These are phyloP conservation scores for Leucophenga maculata DNA, from an alignment of 2,888 invertebrate genomes.

Conservation along the genomic window DNA sequence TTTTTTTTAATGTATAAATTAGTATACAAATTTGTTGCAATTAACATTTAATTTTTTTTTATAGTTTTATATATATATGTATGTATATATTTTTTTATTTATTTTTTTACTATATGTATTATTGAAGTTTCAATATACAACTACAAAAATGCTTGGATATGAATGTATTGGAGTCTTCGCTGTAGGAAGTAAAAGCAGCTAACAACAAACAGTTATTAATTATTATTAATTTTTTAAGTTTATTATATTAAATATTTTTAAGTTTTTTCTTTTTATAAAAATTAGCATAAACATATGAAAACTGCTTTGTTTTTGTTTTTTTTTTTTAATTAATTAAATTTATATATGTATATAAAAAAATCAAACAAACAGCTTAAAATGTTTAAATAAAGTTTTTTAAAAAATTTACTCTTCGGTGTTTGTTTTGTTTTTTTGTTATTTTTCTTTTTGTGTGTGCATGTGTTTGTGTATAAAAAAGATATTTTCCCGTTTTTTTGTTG, in stretches of 20 bases:
- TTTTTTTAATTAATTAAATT: conserved; percentile 20
- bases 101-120: conserved; percentile 31
- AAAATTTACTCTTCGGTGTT: conserved; percentile 23
- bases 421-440: not conserved
- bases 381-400: conserved; percentile 29
- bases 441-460: conserved; percentile 8
- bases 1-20: conserved; percentile 46
- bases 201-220: conserved; percentile 59
- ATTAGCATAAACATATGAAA: conserved; percentile 42
- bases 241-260: conserved; percentile 19
- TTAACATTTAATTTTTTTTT: conserved; percentile 26
- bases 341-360: conserved; percentile 25
- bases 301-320: conserved; percentile 31
- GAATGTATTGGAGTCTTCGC: conserved; percentile 53
- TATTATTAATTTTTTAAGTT: conserved; percentile 1
- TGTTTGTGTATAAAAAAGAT: conserved; percentile 19
- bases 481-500: conserved; percentile 10
- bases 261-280: conserved; percentile 36
- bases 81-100: conserved; percentile 21
- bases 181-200: conserved; percentile 63
- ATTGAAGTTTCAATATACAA: conserved; percentile 34
- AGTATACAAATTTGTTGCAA: conserved; percentile 52
- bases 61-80: conserved; percentile 26
- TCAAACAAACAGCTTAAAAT: conserved; percentile 12
- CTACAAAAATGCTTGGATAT: conserved; percentile 45